Percentiles rank a stretch among this genome's conserved stretches.
Evolutionary conservation across 2,888 invertebrate genomes (phyloP).

Genomic region (Ischnura elegans): DNA sequence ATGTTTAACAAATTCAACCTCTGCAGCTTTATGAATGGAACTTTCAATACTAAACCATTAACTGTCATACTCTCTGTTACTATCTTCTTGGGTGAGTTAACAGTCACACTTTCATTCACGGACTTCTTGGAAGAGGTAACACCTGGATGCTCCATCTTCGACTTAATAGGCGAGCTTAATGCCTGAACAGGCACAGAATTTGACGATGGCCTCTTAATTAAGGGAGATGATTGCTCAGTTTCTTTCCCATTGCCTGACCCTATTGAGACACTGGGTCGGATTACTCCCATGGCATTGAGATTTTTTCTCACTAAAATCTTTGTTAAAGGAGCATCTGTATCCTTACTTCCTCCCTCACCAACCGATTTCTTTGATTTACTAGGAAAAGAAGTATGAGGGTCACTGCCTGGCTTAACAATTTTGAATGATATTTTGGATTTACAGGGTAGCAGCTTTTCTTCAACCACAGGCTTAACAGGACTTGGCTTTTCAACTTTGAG

Average conservation of each 20-base stretch:
- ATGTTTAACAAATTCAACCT: background rate
- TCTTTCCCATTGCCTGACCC: too few species aligned
- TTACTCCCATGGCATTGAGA: background rate
- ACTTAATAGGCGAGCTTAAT: too few species aligned
- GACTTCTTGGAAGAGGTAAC: too few species aligned
- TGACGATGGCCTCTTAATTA: background rate
- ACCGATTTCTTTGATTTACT: background rate
- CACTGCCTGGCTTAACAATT: background rate
- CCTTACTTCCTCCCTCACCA: background rate
- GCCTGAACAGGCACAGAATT: too few species aligned
- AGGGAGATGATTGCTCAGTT: background rate
- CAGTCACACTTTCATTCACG: too few species aligned
- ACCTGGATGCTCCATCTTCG: too few species aligned
- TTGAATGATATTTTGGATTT: background rate
- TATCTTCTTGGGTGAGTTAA: background rate
- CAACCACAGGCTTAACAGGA: background rate
- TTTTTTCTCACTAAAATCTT: background rate
- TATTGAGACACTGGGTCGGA: background rate
- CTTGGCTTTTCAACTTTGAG: background rate
- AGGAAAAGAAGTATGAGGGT: background rate
- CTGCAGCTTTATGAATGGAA: conserved; percentile 39
- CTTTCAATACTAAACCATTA: conserved; percentile 41
- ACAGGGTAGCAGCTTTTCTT: background rate
- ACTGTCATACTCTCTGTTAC: background rate
- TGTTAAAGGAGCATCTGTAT: background rate